Percentiles rank a stretch among this genome's conserved stretches.
These are phyloP conservation scores for Hypselothyrea guttata DNA, from an alignment of 2,888 invertebrate species.

Conservation along the genomic window DNA sequence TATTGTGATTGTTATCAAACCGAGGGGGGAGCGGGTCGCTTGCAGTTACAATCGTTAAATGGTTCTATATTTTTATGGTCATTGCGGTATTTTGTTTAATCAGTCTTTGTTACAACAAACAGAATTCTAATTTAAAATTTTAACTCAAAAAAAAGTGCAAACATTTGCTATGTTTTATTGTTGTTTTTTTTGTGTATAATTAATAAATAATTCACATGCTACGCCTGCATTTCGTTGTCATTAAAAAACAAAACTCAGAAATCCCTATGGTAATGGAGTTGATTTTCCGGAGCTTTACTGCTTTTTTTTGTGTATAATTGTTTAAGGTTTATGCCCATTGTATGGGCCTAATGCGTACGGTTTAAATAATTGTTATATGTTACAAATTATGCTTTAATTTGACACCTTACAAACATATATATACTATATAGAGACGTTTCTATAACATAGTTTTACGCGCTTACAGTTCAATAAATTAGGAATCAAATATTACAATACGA, in stretches of 20 bases:
- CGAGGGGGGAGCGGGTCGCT: too few species aligned
- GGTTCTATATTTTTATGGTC: slow-evolving; percentile 25
- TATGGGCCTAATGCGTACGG: slow-evolving; percentile 29
- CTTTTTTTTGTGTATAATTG: too few species aligned
- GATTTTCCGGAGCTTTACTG: too few species aligned
- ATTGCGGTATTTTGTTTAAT: slow-evolving; percentile 49
- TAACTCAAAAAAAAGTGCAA: too few species aligned
- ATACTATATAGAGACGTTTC: slow-evolving; percentile 3
- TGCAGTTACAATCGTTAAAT: neutral
- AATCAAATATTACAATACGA: slow-evolving; percentile 62
- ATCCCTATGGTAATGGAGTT: neutral
- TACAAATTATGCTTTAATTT: slow-evolving; percentile 61
- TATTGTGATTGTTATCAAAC: slow-evolving; percentile 39
- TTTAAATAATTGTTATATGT: slow-evolving; percentile 48
- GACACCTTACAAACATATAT: slow-evolving; percentile 62
- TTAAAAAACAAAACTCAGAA: neutral
- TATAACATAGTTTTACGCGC: slow-evolving; percentile 14
- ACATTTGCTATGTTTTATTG: slow-evolving; percentile 58
- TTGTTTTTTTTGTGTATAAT: neutral
- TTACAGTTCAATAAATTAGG: slow-evolving; percentile 67
- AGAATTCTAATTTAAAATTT: too few species aligned
- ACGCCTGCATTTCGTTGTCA: slow-evolving; percentile 22
- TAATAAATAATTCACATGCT: slow-evolving; percentile 30
- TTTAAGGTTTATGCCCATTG: slow-evolving; percentile 25
- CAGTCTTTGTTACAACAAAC: slow-evolving; percentile 66